Evolutionary conservation across 2,888 invertebrate genomes (phyloP), one percentile per base, ranked within the genome.

Genomic region (Conistra vaccinii): DNA sequence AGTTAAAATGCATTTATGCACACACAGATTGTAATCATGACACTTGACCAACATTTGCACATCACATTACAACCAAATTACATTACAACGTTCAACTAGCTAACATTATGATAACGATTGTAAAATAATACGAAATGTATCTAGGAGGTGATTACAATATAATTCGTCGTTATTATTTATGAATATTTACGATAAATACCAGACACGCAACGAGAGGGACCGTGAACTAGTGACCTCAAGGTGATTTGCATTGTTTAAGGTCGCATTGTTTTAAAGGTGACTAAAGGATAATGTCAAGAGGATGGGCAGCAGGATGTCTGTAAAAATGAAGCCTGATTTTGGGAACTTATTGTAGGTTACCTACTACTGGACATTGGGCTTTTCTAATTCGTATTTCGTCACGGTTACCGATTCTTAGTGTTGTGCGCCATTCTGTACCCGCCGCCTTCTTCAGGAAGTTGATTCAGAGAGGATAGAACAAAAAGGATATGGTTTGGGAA

Each of bases 101-200:
- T 14, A 12, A 66, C 32, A 53, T 67, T 48, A 58, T 12, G n/a
- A 45, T 63, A 26, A 84, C 58, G 7, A 63, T 75, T 66, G 74
- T 69, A 80, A 74, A 63, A 68, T 69, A 76, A 72, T 69, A 73
- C 73, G 53, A 71, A 69, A 71, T 53, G 53, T 72, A 76, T 69
- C 61, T 62, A 67, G 61, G 73, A 67, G 61, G 73, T 73, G 73
- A 81, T 81, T 75, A 70, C 70, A 23, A 57, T 81, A 55, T 75
- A 84, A 81, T 80, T 74, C 29, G 17, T 17, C 39, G 76, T 75
- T 65, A 66, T 80, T 78, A 73, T 84, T 80, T 84, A 57, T 76
- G 68, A 84, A 80, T 80, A 80, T 80, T 80, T 79, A 73, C 61
- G 39, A 58, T 84, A 69, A 80, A 67, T 84, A 80, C 48, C 63